Evolutionary conservation across 2,888 invertebrate species (phyloP).

Genomic region (Chrysotoxum bicinctum): DNA sequence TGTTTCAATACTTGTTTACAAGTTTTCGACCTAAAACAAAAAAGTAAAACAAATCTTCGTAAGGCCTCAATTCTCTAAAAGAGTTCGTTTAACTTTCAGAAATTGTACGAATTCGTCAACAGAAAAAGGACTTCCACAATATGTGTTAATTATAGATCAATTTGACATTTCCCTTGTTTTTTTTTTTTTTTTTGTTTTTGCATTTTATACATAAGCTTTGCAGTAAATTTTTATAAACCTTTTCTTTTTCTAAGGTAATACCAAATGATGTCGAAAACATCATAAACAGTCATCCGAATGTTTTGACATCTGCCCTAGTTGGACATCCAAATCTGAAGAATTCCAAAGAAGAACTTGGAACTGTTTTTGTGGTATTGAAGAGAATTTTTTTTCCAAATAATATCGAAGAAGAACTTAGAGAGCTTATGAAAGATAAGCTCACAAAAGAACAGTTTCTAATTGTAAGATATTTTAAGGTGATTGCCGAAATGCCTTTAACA

Average conservation of each 20-base stretch:
- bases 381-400: background rate
- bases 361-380: slow-evolving; percentile 62
- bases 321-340: slow-evolving; percentile 37
- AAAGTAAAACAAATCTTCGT: no score
- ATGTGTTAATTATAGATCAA: no score
- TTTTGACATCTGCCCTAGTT: slow-evolving; percentile 57
- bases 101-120: no score
- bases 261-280: slow-evolving; percentile 66
- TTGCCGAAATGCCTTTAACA: slow-evolving; percentile 63
- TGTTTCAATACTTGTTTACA: no score
- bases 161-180: no score
- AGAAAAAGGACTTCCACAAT: no score
- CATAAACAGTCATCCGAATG: slow-evolving; percentile 42
- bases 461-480: slow-evolving; percentile 22
- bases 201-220: no score
- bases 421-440: slow-evolving; percentile 1
- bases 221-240: background rate
- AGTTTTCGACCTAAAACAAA: no score
- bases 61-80: no score
- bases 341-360: slow-evolving; percentile 47
- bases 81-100: no score
- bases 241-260: slow-evolving; percentile 56
- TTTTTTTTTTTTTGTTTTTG: no score
- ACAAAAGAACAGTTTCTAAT: slow-evolving; percentile 9
- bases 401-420: slow-evolving; percentile 11